Percentiles rank a stretch among this genome's conserved stretches.
Conservation (phyloP, 2,888 invertebrate species). For the Cryptus armator region DNA sequence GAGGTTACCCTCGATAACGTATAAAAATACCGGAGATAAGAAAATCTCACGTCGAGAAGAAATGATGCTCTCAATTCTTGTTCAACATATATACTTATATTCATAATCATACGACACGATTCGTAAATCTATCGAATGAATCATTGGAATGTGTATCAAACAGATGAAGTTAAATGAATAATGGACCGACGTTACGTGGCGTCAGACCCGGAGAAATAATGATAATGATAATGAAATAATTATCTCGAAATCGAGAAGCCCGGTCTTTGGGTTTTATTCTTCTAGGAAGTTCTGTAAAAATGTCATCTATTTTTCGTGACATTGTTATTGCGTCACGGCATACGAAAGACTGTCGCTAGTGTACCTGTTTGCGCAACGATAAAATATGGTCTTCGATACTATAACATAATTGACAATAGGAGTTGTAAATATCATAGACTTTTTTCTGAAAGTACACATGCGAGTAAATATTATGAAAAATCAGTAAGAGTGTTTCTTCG, state of each 20-base stretch:
- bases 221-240: not conserved
- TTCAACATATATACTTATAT: slow-evolving; percentile 19
- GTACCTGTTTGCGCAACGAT: no score
- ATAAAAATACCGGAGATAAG: slow-evolving; percentile 27
- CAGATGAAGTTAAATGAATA: not conserved
- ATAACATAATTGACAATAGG: no score
- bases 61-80: slow-evolving; percentile 26
- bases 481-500: not conserved
- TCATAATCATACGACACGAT: slow-evolving; percentile 23
- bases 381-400: no score
- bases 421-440: no score
- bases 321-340: no score
- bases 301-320: no score
- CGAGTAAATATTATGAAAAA: not conserved
- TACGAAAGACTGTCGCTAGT: no score
- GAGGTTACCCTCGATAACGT: slow-evolving; percentile 27
- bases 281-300: no score
- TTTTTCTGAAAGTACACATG: not conserved
- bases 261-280: no score
- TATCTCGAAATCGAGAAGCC: not conserved
- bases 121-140: not conserved
- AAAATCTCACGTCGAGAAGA: slow-evolving; percentile 10
- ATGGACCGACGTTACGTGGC: not conserved
- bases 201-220: no score
- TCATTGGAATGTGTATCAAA: not conserved